Percentiles rank a stretch among this genome's conserved stretches.
Conservation (phyloP, 2,797 vertebrate genomes). For the Sebastiscus tertius region DNA sequence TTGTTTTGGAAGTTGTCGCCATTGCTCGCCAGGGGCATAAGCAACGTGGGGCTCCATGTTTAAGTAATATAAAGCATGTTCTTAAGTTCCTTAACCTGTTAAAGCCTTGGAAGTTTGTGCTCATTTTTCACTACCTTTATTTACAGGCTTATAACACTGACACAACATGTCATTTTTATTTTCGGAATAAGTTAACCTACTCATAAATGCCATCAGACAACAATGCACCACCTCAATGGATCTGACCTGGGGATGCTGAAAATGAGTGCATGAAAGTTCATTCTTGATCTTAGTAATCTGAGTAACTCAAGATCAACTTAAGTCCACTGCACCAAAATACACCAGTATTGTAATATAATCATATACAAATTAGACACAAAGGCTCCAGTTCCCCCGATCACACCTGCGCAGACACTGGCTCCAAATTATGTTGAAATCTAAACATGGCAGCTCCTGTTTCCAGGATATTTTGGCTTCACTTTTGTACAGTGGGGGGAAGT, state of each 20-base stretch:
- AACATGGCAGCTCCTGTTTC: neutral
- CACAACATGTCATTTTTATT: neutral
- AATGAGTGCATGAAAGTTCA: neutral
- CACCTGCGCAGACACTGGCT: no score
- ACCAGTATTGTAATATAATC: neutral
- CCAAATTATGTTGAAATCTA: no score
- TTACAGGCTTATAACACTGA: neutral
- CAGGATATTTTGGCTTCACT: neutral
- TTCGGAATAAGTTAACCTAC: neutral
- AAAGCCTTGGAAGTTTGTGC: neutral
- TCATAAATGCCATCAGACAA: neutral
- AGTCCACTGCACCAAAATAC: neutral
- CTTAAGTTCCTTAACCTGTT: neutral
- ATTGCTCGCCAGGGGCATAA: no score
- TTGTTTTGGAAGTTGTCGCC: neutral
- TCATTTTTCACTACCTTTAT: neutral
- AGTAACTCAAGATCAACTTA: neutral
- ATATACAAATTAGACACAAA: neutral
- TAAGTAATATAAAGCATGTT: neutral
- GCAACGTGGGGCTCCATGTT: neutral
- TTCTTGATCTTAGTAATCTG: neutral
- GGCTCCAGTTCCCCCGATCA: no score
- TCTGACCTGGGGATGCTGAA: neutral
- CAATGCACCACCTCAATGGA: neutral
- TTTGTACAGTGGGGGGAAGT: no score